Evolutionary conservation across 2,113 vertebrate species (phyloP), one percentile per base, ranked within the genome.

Genomic region (Eleginops maclovinus): DNA sequence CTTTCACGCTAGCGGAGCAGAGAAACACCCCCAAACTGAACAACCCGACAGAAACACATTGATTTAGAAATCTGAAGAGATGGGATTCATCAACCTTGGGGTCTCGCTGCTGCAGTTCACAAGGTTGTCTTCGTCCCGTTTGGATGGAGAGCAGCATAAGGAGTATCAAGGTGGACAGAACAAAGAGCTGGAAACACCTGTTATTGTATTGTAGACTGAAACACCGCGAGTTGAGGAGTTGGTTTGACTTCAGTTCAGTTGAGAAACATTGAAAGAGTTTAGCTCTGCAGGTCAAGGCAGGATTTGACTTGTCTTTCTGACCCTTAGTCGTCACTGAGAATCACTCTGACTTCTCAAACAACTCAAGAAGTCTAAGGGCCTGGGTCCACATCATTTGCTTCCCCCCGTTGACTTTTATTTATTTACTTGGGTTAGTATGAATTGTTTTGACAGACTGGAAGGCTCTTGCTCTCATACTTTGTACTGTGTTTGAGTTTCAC

Each of bases 41-140:
- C 62, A 26, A 71, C 31, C 87, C 82, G 85, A 90, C 83, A 89
- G 72, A 92, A 85, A 89, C 70, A 67, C 86, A 79, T 77, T 73
- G 83, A 86, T 88, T 82, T 59, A 55, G 26, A 88, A 82, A 81
- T 79, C 60, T 59, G 22, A 59, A 59, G 78, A 90, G 84, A 82
- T 68, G 65, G 73, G 63, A 88, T 79, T 74, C 76, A 72, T 86
- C 86, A 78, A 87, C 59, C 75, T 72, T 22, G 55, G 44, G 54
- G n/a, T 8, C 7, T 56, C 19, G 21, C 9, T 21, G 17, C 12
- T 61, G 51, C 56, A 65, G 44, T 69, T 76, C 58, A 49, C 36
- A 11, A 66, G 46, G n/a, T 49, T 4, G 49, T 66, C 59, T 59
- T 13, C 13, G 0, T 4, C 16, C 50, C 40, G 31, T 26, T 76